phyloP scores from a whole-genome alignment of 2,888 invertebrate genomes.

The Netelia melanura region DNA sequence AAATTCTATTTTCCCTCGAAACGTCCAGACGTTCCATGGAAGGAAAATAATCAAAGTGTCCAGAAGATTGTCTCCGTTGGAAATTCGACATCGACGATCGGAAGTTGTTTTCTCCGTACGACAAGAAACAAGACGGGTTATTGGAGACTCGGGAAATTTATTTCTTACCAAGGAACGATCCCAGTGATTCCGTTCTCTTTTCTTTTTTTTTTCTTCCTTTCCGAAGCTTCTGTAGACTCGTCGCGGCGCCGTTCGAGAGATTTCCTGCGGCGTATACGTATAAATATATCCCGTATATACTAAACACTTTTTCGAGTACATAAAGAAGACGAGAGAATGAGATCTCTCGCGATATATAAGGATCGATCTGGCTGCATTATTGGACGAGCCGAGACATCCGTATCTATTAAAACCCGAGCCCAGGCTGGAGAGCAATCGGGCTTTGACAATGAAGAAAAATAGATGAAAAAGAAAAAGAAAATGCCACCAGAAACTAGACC shows the following conservation, averaged over 20 bases:
- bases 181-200: not conserved
- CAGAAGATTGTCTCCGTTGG: not conserved
- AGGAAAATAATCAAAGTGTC: too few species aligned
- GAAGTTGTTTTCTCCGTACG: not conserved
- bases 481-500: not conserved
- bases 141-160: not conserved
- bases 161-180: not conserved
- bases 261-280: conserved; percentile 3
- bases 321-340: conserved; percentile 10
- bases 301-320: not conserved
- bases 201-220: conserved; percentile 3
- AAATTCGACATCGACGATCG: not conserved
- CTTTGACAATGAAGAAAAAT: not conserved
- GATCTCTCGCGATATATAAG: conserved; percentile 30
- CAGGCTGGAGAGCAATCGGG: conserved; percentile 10
- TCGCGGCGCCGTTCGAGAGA: conserved; percentile 12
- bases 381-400: conserved; percentile 33
- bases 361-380: conserved; percentile 55
- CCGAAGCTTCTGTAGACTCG: not conserved
- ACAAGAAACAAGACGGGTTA: not conserved
- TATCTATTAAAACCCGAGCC: conserved; percentile 42
- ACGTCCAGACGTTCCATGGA: too few species aligned
- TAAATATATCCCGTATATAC: conserved; percentile 15
- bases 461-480: conserved; percentile 18
- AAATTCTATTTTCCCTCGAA: too few species aligned